Conservation (phyloP, 2,797 vertebrate genomes). For the Eulemur rubriventer region DNA sequence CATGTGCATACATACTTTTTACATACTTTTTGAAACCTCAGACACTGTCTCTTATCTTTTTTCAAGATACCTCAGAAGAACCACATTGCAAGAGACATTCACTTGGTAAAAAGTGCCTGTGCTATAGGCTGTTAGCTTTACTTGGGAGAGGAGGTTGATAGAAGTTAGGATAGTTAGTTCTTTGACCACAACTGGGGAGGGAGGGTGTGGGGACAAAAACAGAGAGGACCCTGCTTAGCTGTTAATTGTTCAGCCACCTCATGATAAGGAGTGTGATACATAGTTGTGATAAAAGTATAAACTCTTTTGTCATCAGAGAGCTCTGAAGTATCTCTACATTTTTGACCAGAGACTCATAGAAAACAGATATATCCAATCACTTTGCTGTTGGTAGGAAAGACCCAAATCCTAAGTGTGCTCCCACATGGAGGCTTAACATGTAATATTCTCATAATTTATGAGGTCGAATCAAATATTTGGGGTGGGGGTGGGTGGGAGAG, state of each 20-base stretch:
- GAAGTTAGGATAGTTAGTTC: background rate
- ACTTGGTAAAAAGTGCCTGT: background rate
- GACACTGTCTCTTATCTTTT: background rate
- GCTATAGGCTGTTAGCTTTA: background rate
- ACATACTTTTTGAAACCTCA: background rate
- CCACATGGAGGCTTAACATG: background rate
- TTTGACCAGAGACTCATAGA: constrained; percentile 17
- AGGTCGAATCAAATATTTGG: constrained; percentile 20
- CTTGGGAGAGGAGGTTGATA: background rate
- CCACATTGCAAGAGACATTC: background rate
- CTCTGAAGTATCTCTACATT: background rate
- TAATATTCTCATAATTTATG: constrained; percentile 30
- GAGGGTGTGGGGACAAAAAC: background rate
- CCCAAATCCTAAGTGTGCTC: background rate
- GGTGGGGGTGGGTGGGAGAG: background rate
- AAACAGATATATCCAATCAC: background rate
- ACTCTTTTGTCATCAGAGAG: background rate
- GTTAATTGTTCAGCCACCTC: background rate
- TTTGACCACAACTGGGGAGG: background rate
- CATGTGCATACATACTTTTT: background rate
- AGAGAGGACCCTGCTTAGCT: background rate
- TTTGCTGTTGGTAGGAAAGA: background rate
- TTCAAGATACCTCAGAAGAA: background rate
- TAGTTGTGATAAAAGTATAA: background rate
- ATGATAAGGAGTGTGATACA: constrained; percentile 34